These are phyloP conservation scores for Tetheella fluctuosa DNA, from an alignment of 2,888 invertebrate species.

Conservation along the genomic window DNA sequence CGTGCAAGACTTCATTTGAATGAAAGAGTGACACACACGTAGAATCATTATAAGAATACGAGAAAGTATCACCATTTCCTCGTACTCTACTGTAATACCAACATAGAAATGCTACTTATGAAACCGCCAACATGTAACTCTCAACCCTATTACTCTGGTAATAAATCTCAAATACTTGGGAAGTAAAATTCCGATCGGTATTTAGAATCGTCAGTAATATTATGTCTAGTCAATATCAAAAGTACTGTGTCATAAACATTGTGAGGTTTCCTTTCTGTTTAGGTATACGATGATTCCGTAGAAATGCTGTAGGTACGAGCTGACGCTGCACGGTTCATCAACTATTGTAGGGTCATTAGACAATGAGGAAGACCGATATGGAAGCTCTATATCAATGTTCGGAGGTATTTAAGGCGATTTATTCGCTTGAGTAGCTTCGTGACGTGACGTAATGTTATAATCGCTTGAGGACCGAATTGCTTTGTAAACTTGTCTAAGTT, in stretches of 20 bases:
- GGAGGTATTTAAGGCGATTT: constrained; percentile 14
- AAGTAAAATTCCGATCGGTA: neutral
- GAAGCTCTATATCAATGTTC: constrained; percentile 10
- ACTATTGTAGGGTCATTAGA: constrained; percentile 35
- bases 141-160: neutral
- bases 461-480: neutral
- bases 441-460: constrained; percentile 11
- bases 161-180: neutral
- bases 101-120: neutral
- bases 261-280: constrained; percentile 62
- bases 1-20: too few species aligned
- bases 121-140: neutral
- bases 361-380: constrained; percentile 28
- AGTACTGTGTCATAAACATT: constrained; percentile 40
- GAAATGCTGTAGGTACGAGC: constrained; percentile 50
- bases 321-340: constrained; percentile 54
- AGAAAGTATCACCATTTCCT: neutral
- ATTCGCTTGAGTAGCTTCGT: constrained; percentile 9
- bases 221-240: constrained; percentile 59
- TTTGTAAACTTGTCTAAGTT: neutral
- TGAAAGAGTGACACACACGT: neutral
- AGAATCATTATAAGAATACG: neutral
- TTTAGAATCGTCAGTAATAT: neutral
- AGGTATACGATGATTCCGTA: constrained; percentile 54
- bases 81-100: neutral